Conservation (phyloP, 1,140 invertebrate species). For the Linepithema humile region DNA sequence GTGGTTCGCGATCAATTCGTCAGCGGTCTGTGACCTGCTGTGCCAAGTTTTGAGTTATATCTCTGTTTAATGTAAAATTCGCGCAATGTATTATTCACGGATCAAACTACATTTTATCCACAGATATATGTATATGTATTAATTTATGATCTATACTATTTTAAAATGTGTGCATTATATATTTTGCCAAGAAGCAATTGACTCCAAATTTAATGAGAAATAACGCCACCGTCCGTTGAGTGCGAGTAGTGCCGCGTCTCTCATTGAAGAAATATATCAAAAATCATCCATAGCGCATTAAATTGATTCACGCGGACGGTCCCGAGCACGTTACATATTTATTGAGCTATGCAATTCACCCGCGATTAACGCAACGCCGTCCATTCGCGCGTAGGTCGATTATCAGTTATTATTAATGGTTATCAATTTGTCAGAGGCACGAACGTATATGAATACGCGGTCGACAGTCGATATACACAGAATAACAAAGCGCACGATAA, state of each 20-base stretch:
- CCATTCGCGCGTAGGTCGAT: constrained; percentile 49
- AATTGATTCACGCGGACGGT: constrained; percentile 14
- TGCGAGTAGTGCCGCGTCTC: too few species aligned
- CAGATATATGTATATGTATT: not conserved
- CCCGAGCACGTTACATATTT: constrained; percentile 45
- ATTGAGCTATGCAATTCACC: constrained; percentile 47
- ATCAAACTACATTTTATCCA: not conserved
- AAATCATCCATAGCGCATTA: not conserved
- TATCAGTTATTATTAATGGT: constrained; percentile 56
- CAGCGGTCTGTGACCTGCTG: not conserved
- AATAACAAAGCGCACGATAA: constrained; percentile 52
- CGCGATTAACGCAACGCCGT: constrained; percentile 49
- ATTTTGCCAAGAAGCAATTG: not conserved
- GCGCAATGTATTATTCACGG: not conserved
- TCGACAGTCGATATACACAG: constrained; percentile 39
- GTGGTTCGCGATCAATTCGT: not conserved
- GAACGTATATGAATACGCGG: constrained; percentile 45
- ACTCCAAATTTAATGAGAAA: not conserved
- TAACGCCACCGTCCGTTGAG: too few species aligned
- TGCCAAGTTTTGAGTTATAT: not conserved
- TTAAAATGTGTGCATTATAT: not conserved
- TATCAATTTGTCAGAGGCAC: constrained; percentile 55
- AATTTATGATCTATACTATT: not conserved
- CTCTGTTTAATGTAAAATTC: not conserved
- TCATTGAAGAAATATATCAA: constrained; percentile 37